Conservation (phyloP, 2,888 invertebrate genomes). For the Macrosoma leucophasiata region DNA sequence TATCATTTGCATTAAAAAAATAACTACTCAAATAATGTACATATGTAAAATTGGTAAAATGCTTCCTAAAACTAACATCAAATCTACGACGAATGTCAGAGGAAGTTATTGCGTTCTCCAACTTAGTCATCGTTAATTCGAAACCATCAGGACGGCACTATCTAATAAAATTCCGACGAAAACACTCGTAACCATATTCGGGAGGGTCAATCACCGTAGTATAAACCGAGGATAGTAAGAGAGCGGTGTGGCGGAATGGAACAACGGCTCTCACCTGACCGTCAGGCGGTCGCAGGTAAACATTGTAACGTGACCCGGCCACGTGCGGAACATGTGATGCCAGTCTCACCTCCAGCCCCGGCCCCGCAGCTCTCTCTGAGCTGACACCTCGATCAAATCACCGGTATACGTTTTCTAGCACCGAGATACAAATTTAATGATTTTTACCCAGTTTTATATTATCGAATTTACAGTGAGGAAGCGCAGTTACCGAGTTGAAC, state of each 20-base stretch:
- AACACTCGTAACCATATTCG: conserved; percentile 11
- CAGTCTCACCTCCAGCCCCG: background rate
- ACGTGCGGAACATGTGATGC: conserved; percentile 63
- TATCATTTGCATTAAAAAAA: too few relatives aligned
- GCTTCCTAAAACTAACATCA: too few relatives aligned
- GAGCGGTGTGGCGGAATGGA: conserved; percentile 31
- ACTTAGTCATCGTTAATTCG: too few relatives aligned
- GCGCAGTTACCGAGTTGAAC: conserved; percentile 70
- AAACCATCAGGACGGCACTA: too few relatives aligned
- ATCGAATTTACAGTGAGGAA: conserved; percentile 71
- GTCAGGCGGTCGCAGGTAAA: conserved; percentile 66
- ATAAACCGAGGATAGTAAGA: conserved; percentile 27
- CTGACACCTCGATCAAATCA: background rate
- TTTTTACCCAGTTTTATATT: conserved; percentile 71
- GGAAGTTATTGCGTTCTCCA: too few relatives aligned
- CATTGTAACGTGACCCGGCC: conserved; percentile 69
- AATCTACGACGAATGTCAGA: too few relatives aligned
- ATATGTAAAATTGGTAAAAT: too few relatives aligned
- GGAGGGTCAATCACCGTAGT: conserved; percentile 27
- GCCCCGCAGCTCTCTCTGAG: conserved; percentile 1
- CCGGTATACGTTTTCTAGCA: conserved; percentile 32
- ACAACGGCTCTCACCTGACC: conserved; percentile 60
- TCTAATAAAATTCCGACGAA: conserved; percentile 8
- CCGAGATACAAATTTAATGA: conserved; percentile 58
- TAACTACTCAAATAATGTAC: too few relatives aligned